Percentiles rank a stretch among this genome's conserved stretches.
phyloP scores from a whole-genome alignment of 2,797 vertebrate genomes.

The Spatula clypeata region DNA sequence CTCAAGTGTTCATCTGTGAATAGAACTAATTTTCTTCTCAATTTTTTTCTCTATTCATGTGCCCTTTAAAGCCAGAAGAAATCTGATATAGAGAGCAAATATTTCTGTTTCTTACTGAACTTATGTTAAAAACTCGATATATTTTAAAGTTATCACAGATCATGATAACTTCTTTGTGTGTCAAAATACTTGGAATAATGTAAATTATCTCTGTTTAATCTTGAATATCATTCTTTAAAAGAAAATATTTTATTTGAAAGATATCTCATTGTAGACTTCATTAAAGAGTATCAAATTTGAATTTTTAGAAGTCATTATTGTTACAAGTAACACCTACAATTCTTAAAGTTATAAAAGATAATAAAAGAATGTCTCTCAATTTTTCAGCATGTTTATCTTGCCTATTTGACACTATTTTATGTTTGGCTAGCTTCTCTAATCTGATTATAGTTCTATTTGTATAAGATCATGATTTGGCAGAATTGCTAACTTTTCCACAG shows the following conservation, averaged over 20 bases:
- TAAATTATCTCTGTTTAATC: neutral
- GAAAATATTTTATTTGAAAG: conserved; percentile 64
- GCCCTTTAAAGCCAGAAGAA: conserved; percentile 3
- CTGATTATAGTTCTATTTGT: conserved; percentile 63
- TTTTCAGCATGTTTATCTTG: conserved; percentile 64
- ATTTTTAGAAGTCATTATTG: conserved; percentile 46
- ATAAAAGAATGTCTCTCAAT: conserved; percentile 33
- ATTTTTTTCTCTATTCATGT: neutral
- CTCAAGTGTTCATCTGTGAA: neutral
- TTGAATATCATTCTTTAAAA: conserved; percentile 11
- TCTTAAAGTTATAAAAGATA: conserved; percentile 40
- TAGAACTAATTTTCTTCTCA: neutral
- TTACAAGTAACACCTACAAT: conserved; percentile 47
- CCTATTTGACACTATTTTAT: conserved; percentile 62
- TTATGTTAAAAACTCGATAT: neutral
- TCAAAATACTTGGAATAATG: conserved; percentile 12
- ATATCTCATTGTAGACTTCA: conserved; percentile 6
- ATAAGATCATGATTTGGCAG: conserved; percentile 47
- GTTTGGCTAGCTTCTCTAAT: conserved; percentile 59
- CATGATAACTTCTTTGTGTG: neutral
- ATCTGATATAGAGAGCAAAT: neutral
- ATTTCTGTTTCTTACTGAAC: neutral
- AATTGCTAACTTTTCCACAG: conserved; percentile 21
- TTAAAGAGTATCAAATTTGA: conserved; percentile 29
- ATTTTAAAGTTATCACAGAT: neutral